Conservation (phyloP, 2,888 invertebrate species). For the Listrodromus nycthemerus region DNA sequence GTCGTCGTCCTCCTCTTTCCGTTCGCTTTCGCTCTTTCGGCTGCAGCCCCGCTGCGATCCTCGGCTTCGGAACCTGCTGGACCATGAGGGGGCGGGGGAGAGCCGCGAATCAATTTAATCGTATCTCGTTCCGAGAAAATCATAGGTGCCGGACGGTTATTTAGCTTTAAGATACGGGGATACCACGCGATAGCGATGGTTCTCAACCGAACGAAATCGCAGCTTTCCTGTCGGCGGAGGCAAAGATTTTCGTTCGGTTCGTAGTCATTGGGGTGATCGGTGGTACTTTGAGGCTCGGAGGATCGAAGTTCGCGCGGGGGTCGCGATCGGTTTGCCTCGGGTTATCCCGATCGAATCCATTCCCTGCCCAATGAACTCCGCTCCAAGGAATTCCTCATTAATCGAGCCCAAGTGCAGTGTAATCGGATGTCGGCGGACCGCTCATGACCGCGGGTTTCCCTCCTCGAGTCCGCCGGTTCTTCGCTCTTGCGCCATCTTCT, state of each 20-base stretch:
- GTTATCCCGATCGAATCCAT: neutral
- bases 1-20: constrained; percentile 20
- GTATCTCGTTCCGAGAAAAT: constrained; percentile 81
- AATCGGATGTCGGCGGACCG: constrained; percentile 73
- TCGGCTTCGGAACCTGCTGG: constrained; percentile 55
- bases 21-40: constrained; percentile 20
- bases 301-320: neutral
- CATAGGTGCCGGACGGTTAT: constrained; percentile 81
- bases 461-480: neutral
- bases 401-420: constrained; percentile 67
- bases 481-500: neutral
- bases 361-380: constrained; percentile 46
- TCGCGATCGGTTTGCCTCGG: constrained; percentile 20
- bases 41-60: neutral
- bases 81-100: constrained; percentile 43
- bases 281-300: too few relatives aligned
- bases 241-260: neutral
- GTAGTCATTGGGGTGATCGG: neutral
- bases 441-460: neutral
- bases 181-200: constrained; percentile 74
- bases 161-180: constrained; percentile 75
- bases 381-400: constrained; percentile 70
- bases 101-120: constrained; percentile 82
- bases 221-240: neutral
- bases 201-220: constrained; percentile 71